Base-by-base conservation (phyloP, 2,888 invertebrate genomes). In the Eremobia ochroleuca region DNA sequence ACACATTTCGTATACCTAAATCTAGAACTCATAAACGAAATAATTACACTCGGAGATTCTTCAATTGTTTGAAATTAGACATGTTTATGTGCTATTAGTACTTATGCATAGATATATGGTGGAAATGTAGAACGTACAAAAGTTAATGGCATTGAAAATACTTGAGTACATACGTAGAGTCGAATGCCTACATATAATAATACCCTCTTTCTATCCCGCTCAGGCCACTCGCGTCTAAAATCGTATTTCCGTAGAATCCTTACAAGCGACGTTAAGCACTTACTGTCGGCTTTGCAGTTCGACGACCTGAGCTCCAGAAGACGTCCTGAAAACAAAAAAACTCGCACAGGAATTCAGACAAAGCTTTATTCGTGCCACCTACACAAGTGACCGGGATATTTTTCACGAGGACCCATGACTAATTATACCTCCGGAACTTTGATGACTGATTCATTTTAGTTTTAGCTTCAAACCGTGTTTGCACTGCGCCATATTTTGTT, bases 161-260 rank as follows among this genome's bases (percentile, higher is more conserved):
- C 81, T 81, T 84, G 74, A 65, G 46, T 83, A 77, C 74, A 77
- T 80, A 73, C 67, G 78, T 80, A 75, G 84, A 80, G 76, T 75
- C 76, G 69, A 73, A 76, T 78, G 81, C 77, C 78, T 80, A 85
- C 87, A 88, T 88, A 91, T 88, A 89, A 88, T 90, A 90, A 89
- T 87, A 89, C 87, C 78, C 83, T 86, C 89, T 88, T 87, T 89
- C 92, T 90, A 91, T 92, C 92, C 91, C 91, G 92, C 92, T 92
- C 94, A 86, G 88, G 80, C 89, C 88, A 91, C 91, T 91, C 89
- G 94, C 93, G 94, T 95, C 95, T 96, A 96, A 96, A 97, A 96
- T 94, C 94, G 96, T 96, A 96, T 96, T 96, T 96, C 96, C 96
- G 96, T 95, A 94, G 97, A 97, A 97, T 96, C 96, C 97, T 95